These are phyloP conservation scores for Theristicus caerulescens DNA, from an alignment of 2,113 vertebrate genomes.

Conservation along the genomic window DNA sequence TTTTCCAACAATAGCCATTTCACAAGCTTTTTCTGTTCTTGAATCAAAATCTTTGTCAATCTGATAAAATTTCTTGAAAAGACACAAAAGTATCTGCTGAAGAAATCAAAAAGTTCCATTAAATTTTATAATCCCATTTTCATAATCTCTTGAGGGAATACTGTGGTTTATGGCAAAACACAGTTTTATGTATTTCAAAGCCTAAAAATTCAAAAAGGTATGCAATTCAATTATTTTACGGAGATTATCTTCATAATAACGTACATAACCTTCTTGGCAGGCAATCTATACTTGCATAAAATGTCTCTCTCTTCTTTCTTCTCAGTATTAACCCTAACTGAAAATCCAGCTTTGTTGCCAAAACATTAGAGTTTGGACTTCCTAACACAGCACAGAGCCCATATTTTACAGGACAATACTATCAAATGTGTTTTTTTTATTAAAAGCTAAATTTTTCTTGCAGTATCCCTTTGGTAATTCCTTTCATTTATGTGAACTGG, in stretches of 20 bases:
- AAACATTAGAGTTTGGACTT: background rate
- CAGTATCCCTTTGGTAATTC: fast-evolving
- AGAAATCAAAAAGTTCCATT: background rate
- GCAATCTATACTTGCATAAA: background rate
- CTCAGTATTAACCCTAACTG: background rate
- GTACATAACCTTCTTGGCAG: background rate
- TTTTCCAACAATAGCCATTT: background rate
- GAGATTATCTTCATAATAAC: background rate
- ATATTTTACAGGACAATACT: background rate
- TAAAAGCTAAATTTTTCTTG: background rate
- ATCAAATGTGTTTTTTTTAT: background rate
- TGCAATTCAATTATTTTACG: background rate
- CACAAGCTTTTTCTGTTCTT: background rate
- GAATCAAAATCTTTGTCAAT: background rate
- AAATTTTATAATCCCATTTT: background rate
- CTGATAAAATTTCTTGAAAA: background rate
- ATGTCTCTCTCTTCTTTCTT: background rate
- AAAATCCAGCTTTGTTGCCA: background rate
- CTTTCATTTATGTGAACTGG: background rate
- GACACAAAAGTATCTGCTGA: background rate
- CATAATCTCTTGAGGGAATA: background rate
- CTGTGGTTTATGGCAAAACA: background rate
- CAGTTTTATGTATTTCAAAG: background rate
- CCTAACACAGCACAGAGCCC: fast-evolving
- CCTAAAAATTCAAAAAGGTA: background rate